Evolutionary conservation across 1,140 invertebrate species (phyloP).

Genomic region (Drosophila pectinifera): DNA sequence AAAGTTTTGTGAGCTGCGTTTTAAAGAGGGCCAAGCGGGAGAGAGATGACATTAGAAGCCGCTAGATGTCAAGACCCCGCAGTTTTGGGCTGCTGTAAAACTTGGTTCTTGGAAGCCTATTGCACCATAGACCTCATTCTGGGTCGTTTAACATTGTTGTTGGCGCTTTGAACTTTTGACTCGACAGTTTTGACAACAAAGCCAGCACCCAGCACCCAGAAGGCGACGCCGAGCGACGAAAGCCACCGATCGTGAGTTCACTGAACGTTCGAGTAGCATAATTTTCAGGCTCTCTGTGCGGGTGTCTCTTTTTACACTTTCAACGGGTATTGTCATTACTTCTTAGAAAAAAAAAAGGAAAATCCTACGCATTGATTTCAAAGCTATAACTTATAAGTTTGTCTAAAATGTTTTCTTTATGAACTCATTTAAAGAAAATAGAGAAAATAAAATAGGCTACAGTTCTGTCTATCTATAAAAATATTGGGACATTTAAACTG

Average conservation of each 20-base stretch:
- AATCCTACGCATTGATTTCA: too few relatives aligned
- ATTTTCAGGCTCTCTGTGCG: slow-evolving; percentile 39
- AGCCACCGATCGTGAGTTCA: slow-evolving; percentile 66
- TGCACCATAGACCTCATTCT: slow-evolving; percentile 71
- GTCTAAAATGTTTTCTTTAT: too few relatives aligned
- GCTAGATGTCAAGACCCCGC: slow-evolving; percentile 54
- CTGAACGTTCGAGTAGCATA: slow-evolving; percentile 66
- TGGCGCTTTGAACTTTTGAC: slow-evolving; percentile 68
- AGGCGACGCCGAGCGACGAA: slow-evolving; percentile 11
- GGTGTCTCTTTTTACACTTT: slow-evolving; percentile 46
- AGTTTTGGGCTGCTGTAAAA: slow-evolving; percentile 47
- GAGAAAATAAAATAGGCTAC: too few relatives aligned
- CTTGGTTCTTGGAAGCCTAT: slow-evolving; percentile 67
- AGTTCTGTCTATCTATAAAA: too few relatives aligned
- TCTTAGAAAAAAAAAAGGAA: too few relatives aligned
- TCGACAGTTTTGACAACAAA: slow-evolving; percentile 71
- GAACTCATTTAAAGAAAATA: neutral
- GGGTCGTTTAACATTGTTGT: slow-evolving; percentile 52
- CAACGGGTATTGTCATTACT: too few relatives aligned
- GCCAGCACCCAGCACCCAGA: neutral
- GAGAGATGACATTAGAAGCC: slow-evolving; percentile 20
- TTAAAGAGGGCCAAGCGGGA: slow-evolving; percentile 41
- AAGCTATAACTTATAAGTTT: too few relatives aligned
- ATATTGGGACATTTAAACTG: too few relatives aligned
- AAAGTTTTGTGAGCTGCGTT: slow-evolving; percentile 69